Base-by-base conservation (phyloP, 2,888 invertebrate species). In the Tipula helvola region DNA sequence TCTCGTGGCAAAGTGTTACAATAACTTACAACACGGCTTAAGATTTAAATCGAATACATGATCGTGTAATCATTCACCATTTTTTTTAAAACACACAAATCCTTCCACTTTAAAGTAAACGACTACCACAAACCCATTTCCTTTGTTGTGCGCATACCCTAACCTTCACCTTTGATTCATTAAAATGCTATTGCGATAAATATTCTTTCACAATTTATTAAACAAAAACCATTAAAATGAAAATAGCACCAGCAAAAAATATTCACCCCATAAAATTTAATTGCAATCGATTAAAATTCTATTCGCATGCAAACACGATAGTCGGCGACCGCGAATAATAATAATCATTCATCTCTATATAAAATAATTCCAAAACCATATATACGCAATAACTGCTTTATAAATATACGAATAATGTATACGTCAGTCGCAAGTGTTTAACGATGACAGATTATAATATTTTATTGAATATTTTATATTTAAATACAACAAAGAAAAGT, bases 401-500 rank as follows among this genome's bases (percentile, higher is more conserved):
- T 71, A 71, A 71, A 71, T 71, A 71, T 28, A 18, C 10, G n/a
- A 4, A 71, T 28, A 71, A 52, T 5, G 7, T 39, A 13, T 71
- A 71, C 28, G 71, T 71, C 71, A 71, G 71, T 71, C 28, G 28
- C 71, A 71, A 28, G 18, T 71, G 28, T 13, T 28, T 28, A n/a
- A 16, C 71, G 28, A 71, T 28, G 71, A 28, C 71, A 8, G 10
- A 71, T 71, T 71, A 8, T 39, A 39, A 39, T 39, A 39, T 39
- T n/a, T 71, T 71, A 71, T 71, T 71, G 71, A 84, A 84, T 84
- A 84, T 16, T 84, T 84, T 84, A 5, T 39, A 84, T 84, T 84
- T 28, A 71, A 28, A 71, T n/a, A 52, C 4, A 71, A 71, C 7
- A 52, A 5, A 39, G 3, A 71, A 39, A 41, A 28, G 28, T 28